Base-by-base conservation (phyloP, 2,113 vertebrate species). In the Ovibos moschatus region DNA sequence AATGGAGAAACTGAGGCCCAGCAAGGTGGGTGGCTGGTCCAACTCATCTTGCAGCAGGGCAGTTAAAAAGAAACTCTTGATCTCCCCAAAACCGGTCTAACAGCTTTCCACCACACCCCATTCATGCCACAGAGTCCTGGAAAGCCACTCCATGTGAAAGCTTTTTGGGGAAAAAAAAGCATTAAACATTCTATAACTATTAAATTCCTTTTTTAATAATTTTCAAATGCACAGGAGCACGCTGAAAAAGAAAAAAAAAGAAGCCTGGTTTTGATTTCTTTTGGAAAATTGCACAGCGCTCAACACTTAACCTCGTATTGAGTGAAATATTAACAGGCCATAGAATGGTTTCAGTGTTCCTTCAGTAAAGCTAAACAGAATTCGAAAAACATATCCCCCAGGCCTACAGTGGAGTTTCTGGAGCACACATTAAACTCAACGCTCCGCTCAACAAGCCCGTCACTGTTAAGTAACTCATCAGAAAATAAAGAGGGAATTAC, bases 401-500 rank as follows among this genome's bases (percentile, higher is more conserved):
- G 97, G 98, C 98, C 97, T 30, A 2, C 11, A 2, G 71, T 84
- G 79, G 95, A 81, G 95, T 97, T 99, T 98, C 97, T 98, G 97
- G 97, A 98, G 98, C 96, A 92, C 97, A 97, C 98, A 98, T 98
- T 98, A 98, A 98, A 97, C 96, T 97, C 21, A 33, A 98, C 45
- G 92, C 97, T 99, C 98, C 96, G 97, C 97, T 98, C 98, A 98
- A 99, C 98, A 98, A 98, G 96, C 98, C 98, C 98, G 98, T 99
- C 98, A 98, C 98, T 99, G 98, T 99, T 99, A 99, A 99, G 98
- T 99, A 99, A 99, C 98, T 99, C 98, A 98, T 99, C 98, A 99
- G 98, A 98, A 99, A 99, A 99, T 99, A 99, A 99, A 99, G 98
- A 98, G 98, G 98, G 98, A 99, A 99, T 99, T 99, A 99, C 98